Base-by-base conservation (phyloP, 37 sponge, comb jelly and placozoan species). In the Lycopodina hypogea region DNA sequence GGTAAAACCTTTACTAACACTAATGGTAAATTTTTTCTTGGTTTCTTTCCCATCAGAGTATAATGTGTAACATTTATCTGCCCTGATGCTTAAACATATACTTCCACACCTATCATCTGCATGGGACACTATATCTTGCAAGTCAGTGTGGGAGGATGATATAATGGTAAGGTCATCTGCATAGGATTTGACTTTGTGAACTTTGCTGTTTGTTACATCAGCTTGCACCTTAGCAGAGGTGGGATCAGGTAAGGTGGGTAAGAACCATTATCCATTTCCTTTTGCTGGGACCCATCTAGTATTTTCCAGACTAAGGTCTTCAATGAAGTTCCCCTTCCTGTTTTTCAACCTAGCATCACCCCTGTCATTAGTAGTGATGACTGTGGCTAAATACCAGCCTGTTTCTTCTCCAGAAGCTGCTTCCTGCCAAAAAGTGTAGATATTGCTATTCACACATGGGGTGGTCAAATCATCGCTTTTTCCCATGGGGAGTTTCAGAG, bases 181-280 rank as follows among this genome's bases (percentile, higher is more conserved):
- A n/a, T n/a, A n/a, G n/a, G n/a, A 81, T 34, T 60, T 77, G n/a
- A 60, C 77, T 7, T 35, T 60, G 77, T 77, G 77, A 12, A 62
- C 40, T 61, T 29, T 18, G 45, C 45, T 29, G 64, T 39, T 3
- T 35, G 38, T 32, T 21, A 36, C 21, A n/a, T 18, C 24, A 19
- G 18, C 38, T n/a, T 23, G 29, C 9, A 12, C 9, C 15, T 1
- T 3, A 30, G 77, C 19, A 19, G 56, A 22, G 29, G 59, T 53
- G 42, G 40, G 70, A 51, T 3, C 57, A 68, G 38, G 23, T 42
- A 11, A 33, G 50, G 48, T 11, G 40, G 70, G 55, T 42, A 69
- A 55, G n/a, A n/a, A n/a, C n/a, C n/a, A n/a, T n/a, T n/a, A n/a
- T n/a, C n/a, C 48, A 45, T 45, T 45, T 45, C 4, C 9, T 12